Evolutionary conservation across 2,797 vertebrate species (phyloP), one percentile per base, ranked within the genome.

Genomic region (Melanitta fusca): DNA sequence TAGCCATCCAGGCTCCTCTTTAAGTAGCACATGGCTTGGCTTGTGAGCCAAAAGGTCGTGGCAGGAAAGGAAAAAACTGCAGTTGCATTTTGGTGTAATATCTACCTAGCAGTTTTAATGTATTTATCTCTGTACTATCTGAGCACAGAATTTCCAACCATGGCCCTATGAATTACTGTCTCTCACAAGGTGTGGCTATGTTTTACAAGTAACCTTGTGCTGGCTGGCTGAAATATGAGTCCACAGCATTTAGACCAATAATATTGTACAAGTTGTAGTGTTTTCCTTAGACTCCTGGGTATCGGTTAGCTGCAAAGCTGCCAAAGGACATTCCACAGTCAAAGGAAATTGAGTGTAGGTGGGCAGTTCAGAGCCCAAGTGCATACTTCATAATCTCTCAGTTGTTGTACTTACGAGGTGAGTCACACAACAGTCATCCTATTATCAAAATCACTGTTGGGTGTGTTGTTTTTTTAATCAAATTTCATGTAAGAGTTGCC

Each of bases 311-410:
- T 90, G 88, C 78, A 77, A 82, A 34, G 49, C 83, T 96, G 94
- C 95, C 96, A 95, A 92, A 93, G 94, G 86, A 96, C 93, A 95
- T 97, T 96, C 93, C 95, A 88, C 66, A 94, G 80, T 78, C 71
- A 78, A 72, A 95, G 85, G 85, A 96, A 96, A 95, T 62, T 38
- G 75, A 95, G 84, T 85, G 95, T 95, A 96, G 90, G 95, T 95
- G 96, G 88, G 85, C 71, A 93, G 84, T 68, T 57, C 57, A 72
- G 71, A 96, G 57, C 75, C 62, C 85, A 69, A 89, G 80, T 89
- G 49, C 72, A 54, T 91, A 72, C 51, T 95, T 94, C 69, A 78
- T 78, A 80, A 94, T 91, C 62, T 88, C 75, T 80, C 24, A 10
- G 32, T 66, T 85, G 72, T 88, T 91, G 32, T 66, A 64, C 57